These are phyloP conservation scores for Venusia cambrica DNA, from an alignment of 2,888 invertebrate genomes.

Conservation along the genomic window DNA sequence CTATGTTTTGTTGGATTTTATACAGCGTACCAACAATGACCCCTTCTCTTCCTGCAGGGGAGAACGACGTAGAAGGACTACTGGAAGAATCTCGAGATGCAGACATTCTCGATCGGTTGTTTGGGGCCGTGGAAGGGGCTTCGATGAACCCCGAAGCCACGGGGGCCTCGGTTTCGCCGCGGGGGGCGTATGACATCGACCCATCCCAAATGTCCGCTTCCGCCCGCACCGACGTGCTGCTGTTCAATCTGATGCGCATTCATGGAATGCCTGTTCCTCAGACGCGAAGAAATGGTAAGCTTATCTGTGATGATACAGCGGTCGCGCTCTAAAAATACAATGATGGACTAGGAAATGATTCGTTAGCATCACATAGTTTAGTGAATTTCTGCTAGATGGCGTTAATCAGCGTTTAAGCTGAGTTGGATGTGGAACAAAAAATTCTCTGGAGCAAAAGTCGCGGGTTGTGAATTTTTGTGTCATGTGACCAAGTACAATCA, in stretches of 20 bases:
- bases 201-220: conserved; percentile 61
- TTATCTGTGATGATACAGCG: too few species aligned
- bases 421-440: too few species aligned
- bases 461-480: too few species aligned
- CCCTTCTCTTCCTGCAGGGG: conserved; percentile 45
- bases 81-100: conserved; percentile 36
- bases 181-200: conserved; percentile 44
- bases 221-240: conserved; percentile 68
- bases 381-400: too few species aligned
- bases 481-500: too few species aligned
- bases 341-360: too few species aligned
- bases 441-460: too few species aligned
- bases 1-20: conserved; percentile 3
- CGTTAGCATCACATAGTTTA: too few species aligned
- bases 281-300: conserved; percentile 43
- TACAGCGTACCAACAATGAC: conserved; percentile 25
- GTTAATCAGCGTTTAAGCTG: too few species aligned
- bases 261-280: conserved; percentile 57
- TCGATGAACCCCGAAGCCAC: conserved; percentile 40
- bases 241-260: conserved; percentile 69
- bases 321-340: too few species aligned
- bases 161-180: conserved; percentile 33
- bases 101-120: conserved; percentile 58
- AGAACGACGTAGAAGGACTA: conserved; percentile 67
- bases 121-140: conserved; percentile 46